A percentile compares a stretch with the other conserved stretches of the same genome.
These are phyloP conservation scores for Psilopogon haemacephalus DNA, from an alignment of 2,113 vertebrate species.

Conservation along the genomic window DNA sequence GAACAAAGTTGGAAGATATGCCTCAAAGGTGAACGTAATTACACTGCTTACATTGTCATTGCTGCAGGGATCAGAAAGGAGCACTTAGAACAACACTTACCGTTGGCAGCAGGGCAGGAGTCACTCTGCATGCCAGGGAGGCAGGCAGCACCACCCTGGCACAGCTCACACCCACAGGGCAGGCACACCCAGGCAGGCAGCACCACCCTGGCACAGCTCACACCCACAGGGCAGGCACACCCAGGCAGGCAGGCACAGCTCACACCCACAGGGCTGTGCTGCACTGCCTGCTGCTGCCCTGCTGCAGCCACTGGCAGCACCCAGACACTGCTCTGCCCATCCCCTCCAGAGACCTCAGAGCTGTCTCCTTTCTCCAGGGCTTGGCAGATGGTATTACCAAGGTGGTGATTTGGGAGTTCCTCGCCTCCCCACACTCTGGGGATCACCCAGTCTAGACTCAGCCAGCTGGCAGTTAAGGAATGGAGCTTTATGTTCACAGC, in stretches of 20 bases:
- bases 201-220: not conserved
- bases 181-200: conserved; percentile 9
- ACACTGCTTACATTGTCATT: conserved; percentile 55
- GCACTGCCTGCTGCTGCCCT: not conserved
- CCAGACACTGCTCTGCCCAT: not conserved
- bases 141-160: not conserved
- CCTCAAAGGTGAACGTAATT: conserved; percentile 60
- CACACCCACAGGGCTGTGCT: not conserved
- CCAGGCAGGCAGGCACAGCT: not conserved
- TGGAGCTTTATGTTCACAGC: too few relatives aligned
- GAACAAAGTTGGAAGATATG: conserved; percentile 58
- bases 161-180: conserved; percentile 15
- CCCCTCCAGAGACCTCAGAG: conserved; percentile 9
- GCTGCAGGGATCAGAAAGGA: conserved; percentile 55
- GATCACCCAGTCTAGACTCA: too few relatives aligned
- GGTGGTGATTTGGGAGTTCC: too few relatives aligned
- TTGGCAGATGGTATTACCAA: not conserved
- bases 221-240: too few relatives aligned
- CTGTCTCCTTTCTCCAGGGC: not conserved
- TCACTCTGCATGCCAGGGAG: not conserved
- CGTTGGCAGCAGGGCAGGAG: conserved; percentile 36
- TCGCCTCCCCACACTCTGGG: too few relatives aligned
- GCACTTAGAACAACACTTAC: conserved; percentile 53
- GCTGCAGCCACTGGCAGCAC: not conserved
- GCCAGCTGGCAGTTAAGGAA: too few relatives aligned